These are phyloP conservation scores for Actinia equina DNA, from an alignment of 64 coral and sea anemone species.

Conservation along the genomic window DNA sequence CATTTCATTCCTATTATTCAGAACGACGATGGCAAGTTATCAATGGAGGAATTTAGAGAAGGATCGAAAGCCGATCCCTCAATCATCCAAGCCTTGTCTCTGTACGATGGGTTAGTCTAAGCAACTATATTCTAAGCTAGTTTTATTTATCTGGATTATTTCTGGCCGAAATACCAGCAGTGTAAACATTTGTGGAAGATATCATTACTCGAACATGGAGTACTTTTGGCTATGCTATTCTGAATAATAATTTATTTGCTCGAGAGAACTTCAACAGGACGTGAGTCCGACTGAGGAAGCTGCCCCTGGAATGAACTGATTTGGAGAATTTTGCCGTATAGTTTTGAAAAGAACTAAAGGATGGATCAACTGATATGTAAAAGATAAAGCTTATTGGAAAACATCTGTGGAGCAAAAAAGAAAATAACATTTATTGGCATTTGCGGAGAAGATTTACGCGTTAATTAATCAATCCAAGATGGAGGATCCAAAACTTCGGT, in stretches of 20 bases:
- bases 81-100: constrained; percentile 93
- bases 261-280: too few relatives aligned
- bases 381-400: too few relatives aligned
- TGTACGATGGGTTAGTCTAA: constrained; percentile 95
- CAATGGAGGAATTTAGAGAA: constrained; percentile 95
- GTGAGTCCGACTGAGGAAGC: too few relatives aligned
- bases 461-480: background rate
- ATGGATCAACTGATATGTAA: too few relatives aligned
- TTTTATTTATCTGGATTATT: background rate
- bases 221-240: background rate
- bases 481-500: background rate
- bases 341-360: too few relatives aligned
- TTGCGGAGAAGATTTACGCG: background rate
- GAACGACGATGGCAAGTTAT: constrained; percentile 94
- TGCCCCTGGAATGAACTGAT: too few relatives aligned
- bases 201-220: background rate
- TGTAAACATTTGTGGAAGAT: background rate
- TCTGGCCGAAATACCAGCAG: background rate
- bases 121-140: background rate
- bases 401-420: too few relatives aligned
- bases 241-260: background rate
- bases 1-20: constrained; percentile 2
- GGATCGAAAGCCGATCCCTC: constrained; percentile 96
- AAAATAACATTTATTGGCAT: too few relatives aligned
- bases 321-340: too few relatives aligned